Conservation (phyloP, 2,797 vertebrate species). For the Arremon brunneinucha region DNA sequence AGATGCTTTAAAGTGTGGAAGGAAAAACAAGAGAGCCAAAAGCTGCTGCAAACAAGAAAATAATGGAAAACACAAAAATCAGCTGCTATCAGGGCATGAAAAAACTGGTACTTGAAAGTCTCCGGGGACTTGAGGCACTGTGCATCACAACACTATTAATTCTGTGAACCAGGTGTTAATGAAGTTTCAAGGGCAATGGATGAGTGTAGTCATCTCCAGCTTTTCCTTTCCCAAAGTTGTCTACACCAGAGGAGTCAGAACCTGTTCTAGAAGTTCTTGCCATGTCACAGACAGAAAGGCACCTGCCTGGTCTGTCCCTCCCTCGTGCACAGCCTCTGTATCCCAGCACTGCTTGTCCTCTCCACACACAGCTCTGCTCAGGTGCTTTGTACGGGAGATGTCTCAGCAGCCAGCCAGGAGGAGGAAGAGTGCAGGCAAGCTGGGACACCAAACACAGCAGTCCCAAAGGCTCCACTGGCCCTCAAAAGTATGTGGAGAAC, state of each 20-base stretch:
- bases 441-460: neutral
- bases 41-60: neutral
- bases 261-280: neutral
- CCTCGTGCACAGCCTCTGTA: rapidly evolving
- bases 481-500: rapidly evolving
- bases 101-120: neutral
- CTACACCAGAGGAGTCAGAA: neutral
- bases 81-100: neutral
- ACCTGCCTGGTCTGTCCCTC: neutral
- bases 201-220: neutral
- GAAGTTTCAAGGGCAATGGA: neutral
- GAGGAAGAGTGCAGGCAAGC: neutral
- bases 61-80: neutral
- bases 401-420: neutral
- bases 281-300: neutral
- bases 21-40: neutral
- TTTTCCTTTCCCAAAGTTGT: neutral
- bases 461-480: neutral
- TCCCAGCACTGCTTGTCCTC: neutral
- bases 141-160: neutral
- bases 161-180: neutral
- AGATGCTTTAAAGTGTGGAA: neutral
- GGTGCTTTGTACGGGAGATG: neutral
- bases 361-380: neutral
- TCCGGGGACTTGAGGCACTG: neutral